Conservation (phyloP, 2,113 vertebrate genomes). For the Mesocricetus auratus region DNA sequence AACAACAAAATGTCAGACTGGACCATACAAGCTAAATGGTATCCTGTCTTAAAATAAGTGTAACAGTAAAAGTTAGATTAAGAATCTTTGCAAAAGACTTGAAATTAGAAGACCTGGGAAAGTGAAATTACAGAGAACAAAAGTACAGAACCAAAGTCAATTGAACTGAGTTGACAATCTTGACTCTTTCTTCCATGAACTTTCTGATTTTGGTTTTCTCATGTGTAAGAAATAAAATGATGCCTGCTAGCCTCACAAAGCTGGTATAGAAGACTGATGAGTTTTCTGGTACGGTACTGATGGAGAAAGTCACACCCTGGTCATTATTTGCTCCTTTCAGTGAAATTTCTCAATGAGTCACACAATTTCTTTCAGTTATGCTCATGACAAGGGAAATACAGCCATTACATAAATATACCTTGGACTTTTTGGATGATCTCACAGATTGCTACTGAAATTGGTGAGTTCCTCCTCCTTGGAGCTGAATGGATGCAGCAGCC, state of each 20-base stretch:
- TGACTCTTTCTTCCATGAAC: neutral
- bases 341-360: conserved; percentile 64
- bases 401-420: conserved; percentile 55
- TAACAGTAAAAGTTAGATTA: too few relatives aligned
- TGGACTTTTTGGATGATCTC: conserved; percentile 16
- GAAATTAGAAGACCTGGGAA: neutral
- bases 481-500: conserved; percentile 26
- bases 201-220: conserved; percentile 40
- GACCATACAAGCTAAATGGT: neutral
- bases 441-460: conserved; percentile 71
- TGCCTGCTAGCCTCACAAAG: neutral
- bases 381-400: conserved; percentile 68
- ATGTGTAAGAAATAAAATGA: neutral
- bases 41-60: neutral
- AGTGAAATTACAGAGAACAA: neutral
- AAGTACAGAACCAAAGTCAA: neutral
- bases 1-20: neutral
- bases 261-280: neutral
- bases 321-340: conserved; percentile 25
- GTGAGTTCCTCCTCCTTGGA: conserved; percentile 50
- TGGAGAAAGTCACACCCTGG: neutral
- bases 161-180: neutral
- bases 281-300: neutral
- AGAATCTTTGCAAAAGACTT: neutral
- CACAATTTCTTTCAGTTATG: conserved; percentile 64